Base-by-base conservation (phyloP, 2,888 invertebrate genomes). In the Capitulum mitella region DNA sequence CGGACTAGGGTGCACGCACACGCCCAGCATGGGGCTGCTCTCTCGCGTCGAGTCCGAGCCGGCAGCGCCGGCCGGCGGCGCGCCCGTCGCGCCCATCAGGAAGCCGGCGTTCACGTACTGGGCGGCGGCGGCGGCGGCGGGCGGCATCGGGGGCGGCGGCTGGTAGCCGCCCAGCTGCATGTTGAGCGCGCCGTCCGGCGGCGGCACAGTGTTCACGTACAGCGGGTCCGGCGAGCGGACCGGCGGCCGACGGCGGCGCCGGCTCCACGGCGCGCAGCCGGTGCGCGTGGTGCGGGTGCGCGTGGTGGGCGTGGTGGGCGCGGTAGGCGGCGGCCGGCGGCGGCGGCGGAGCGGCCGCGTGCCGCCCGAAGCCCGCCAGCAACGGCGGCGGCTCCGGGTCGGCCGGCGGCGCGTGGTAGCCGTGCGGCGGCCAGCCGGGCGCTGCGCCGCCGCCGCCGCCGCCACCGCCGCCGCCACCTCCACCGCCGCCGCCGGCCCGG, bases 221-320 rank as follows among this genome's bases (percentile, higher is more conserved):
- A 70, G 80, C 51, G 79, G 79, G 54, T 80, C 80, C n/a, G 80
- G 79, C 51, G 79, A 80, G 43, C 80, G 80, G 32, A 78, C 70
- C 77, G 32, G 78, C 75, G 70, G 58, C 78, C 40, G 78, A 79
- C 26, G 79, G 48, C n/a, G 81, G 78, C 51, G 79, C 79, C 61
- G 80, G 79, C 48, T 81, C 81, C 26, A 80, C 78, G 37, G 80
- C 80, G 43, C 82, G 80, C 61, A 80, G 80, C n/a, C 82, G 80
- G 79, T 82, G 82, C 75, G 82, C 79, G 78, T 81, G 82, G 80
- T 82, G 80, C 43, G 81, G 81, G 80, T 82, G 81, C 34, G 80
- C 80, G 54, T 80, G 82, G 77, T 81, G 81, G 40, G 81, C 77
- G 70, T 81, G 81, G 70, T 70, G 70, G 0, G 37, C 37, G 37